Base-by-base conservation (phyloP, 2,797 vertebrate genomes). In the Diplodus sargus region DNA sequence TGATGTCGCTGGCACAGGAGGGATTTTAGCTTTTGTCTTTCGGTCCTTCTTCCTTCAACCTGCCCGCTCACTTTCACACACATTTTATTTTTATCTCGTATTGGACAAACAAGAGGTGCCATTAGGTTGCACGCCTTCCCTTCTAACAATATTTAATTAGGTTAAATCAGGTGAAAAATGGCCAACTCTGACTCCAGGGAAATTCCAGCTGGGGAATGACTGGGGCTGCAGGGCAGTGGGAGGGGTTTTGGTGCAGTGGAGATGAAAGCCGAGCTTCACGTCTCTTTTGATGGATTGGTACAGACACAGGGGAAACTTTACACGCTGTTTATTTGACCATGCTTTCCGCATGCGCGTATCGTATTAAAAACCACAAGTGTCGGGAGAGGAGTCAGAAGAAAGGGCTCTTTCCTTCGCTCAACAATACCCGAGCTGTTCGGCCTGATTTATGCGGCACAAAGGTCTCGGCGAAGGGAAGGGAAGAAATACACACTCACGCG, bases 241-340 rank as follows among this genome's bases (percentile, higher is more conserved):
- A 79, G 63, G 84, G 63, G 66, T 62, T 53, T 53, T 74, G 59
- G 59, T n/a, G 23, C 47, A 39, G 61, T 25, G 73, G 69, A 18
- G 34, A 63, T 89, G 89, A 90, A 94, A 94, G 81, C 53, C 10
- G 81, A 92, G 87, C 84, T 76, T 65, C 82, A 70, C 90, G 83
- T 86, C 77, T 85, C 28, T 88, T 92, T 81, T 94, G 91, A 92
- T 83, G 82, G 91, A 94, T 93, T 91, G 85, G 91, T 87, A 91
- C 88, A 93, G 91, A 93, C 90, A 88, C 67, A 53, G 70, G 48
- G 63, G 92, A 90, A 95, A 94, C 88, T 90, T 87, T 85, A 93
- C 79, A 90, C 89, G 43, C 69, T 92, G 92, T 92, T 93, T 93
- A 92, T 94, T 92, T 92, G 93, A 92, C 91, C 89, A 79, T 58